These are phyloP conservation scores for Antennarius striatus DNA, from an alignment of 2,113 vertebrate species.

Conservation along the genomic window DNA sequence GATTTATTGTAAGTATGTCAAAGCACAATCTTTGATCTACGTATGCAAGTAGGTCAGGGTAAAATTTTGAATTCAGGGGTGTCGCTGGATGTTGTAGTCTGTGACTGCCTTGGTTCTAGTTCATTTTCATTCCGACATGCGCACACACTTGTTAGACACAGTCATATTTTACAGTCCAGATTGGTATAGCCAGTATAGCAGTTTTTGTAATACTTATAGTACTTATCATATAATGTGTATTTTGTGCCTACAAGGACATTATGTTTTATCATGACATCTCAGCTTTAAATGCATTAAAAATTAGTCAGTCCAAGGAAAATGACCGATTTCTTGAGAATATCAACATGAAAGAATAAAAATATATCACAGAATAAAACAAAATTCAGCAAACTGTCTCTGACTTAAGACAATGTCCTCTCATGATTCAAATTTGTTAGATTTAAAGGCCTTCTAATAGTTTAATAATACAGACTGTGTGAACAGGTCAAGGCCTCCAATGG, in stretches of 20 bases:
- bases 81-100: too few species aligned
- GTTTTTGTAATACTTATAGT: neutral
- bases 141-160: neutral
- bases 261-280: neutral
- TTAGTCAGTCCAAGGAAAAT: constrained; percentile 17
- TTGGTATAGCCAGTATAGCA: neutral
- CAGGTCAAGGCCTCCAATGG: neutral
- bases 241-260: neutral
- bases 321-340: constrained; percentile 36
- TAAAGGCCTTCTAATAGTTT: neutral
- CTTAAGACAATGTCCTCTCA: neutral
- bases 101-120: neutral
- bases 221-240: neutral
- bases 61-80: too few species aligned
- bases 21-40: too few species aligned
- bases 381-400: neutral
- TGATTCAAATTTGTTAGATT: constrained; percentile 10
- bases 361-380: constrained; percentile 1
- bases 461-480: constrained; percentile 4
- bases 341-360: neutral
- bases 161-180: constrained; percentile 25
- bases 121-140: constrained; percentile 14
- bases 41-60: too few species aligned
- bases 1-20: too few species aligned
- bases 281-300: constrained; percentile 4